These are phyloP conservation scores for Clupea harengus DNA, from an alignment of 2,113 vertebrate species.

Conservation along the genomic window DNA sequence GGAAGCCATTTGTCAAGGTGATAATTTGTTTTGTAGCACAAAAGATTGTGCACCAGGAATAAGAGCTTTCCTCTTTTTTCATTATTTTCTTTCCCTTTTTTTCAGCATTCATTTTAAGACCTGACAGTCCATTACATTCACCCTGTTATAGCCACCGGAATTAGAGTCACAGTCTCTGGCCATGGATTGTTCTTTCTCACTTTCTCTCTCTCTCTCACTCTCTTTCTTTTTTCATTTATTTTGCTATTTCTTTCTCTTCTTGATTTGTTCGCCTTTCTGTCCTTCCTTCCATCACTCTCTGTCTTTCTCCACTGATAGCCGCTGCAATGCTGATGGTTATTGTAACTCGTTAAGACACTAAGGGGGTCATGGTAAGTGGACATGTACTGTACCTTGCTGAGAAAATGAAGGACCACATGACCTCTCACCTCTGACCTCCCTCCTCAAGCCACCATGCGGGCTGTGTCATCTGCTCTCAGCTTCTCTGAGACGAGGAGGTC, in stretches of 20 bases:
- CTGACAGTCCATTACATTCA: neutral
- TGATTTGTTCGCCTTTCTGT: neutral
- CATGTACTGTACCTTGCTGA: neutral
- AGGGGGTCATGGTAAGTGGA: neutral
- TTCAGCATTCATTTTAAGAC: neutral
- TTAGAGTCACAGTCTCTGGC: neutral
- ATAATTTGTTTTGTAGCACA: slow-evolving; percentile 67
- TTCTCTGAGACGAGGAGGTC: too few species aligned
- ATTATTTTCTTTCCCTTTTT: neutral
- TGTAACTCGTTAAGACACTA: neutral
- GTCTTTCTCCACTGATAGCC: neutral
- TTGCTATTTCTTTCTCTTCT: neutral
- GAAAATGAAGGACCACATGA: neutral
- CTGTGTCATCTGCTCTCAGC: too few species aligned
- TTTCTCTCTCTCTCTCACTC: neutral
- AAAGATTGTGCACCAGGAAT: slow-evolving; percentile 48
- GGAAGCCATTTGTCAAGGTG: slow-evolving; percentile 68
- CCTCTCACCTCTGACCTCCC: neutral
- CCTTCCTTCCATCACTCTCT: neutral
- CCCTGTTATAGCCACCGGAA: neutral
- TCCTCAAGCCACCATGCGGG: neutral
- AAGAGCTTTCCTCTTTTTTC: slow-evolving; percentile 47
- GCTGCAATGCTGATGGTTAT: neutral
- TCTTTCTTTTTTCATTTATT: neutral
- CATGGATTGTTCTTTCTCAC: neutral